Evolutionary conservation across 2,888 invertebrate genomes (phyloP), one percentile per base, ranked within the genome.

Genomic region (Ethmia dodecea): DNA sequence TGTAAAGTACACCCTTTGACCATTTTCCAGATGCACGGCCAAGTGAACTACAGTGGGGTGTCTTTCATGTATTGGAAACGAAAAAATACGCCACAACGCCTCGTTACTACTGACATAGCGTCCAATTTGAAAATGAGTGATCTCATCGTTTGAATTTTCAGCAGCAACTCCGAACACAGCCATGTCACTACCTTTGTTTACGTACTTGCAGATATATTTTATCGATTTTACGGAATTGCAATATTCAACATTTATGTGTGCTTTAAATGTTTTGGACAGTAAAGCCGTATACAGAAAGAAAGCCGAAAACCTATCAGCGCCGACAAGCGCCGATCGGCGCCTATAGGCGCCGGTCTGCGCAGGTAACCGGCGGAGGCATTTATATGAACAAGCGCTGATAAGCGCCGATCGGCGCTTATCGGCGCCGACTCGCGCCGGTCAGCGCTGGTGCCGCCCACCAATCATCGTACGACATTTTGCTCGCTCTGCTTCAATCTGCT

Each of bases 1-100:
- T 31, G 55, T 67, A 32, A 72, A 68, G 32, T 60, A 66, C 8
- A 70, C 47, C 18, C 68, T 37, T 29, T 53, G 35, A 29, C 58
- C 49, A 42, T 58, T 58, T 2, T 35, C 31, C 18, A 55, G 35
- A 33, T 58, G 55, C 3, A 55, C 48, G 6, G 41, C 45, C 24
- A 58, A 45, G 22, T 55, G 55, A 22, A 38, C 42, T 26, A 56
- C 53, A 12, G 49, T 42, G 13, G 49, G 55, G 33, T 52, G 37
- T 33, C 50, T 37, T 15, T 55, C 54, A 33, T 54, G 55, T 5
- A 55, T 16, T 9, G 47, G 47, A 3, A 52, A 31, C 15, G 37
- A 33, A 1, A 52, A 45, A 4, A 52, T 40, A 8, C 52, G 48
- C 54, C 67, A 69, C 38, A 34, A 48, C 34, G 54, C 57, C 49